A percentile compares a stretch with the other conserved stretches of the same genome.
phyloP scores from a whole-genome alignment of 2,113 vertebrate genomes.

The Suricata suricatta region DNA sequence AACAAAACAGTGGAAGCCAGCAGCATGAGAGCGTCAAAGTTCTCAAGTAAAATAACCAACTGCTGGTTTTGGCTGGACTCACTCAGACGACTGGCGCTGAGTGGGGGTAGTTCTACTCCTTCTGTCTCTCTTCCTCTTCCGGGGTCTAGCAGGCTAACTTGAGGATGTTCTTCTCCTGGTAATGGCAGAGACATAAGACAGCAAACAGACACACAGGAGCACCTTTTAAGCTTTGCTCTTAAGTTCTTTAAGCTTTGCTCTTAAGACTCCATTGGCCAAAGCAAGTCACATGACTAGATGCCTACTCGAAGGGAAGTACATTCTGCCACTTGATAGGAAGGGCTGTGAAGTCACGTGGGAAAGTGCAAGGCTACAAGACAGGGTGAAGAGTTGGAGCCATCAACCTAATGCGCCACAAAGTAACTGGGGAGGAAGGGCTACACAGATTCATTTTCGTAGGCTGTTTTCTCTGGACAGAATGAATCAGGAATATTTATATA shows the following conservation, averaged over 20 bases:
- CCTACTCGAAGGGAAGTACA: background rate
- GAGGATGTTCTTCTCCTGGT: background rate
- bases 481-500: background rate
- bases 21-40: background rate
- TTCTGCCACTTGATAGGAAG: background rate
- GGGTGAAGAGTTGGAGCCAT: background rate
- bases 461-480: background rate
- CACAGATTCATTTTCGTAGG: background rate
- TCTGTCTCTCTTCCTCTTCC: background rate
- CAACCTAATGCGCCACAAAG: background rate
- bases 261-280: background rate
- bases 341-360: background rate
- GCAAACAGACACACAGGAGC: background rate
- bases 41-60: conserved; percentile 15
- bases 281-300: background rate
- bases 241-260: background rate
- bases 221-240: background rate
- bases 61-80: background rate
- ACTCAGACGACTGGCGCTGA: background rate
- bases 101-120: background rate
- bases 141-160: background rate
- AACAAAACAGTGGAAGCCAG: background rate
- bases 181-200: background rate
- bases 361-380: background rate
- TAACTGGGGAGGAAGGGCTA: background rate